Percentiles rank a stretch among this genome's conserved stretches.
Evolutionary conservation across 2,888 invertebrate genomes (phyloP).

Genomic region (Rhimphoctona megacephalus): DNA sequence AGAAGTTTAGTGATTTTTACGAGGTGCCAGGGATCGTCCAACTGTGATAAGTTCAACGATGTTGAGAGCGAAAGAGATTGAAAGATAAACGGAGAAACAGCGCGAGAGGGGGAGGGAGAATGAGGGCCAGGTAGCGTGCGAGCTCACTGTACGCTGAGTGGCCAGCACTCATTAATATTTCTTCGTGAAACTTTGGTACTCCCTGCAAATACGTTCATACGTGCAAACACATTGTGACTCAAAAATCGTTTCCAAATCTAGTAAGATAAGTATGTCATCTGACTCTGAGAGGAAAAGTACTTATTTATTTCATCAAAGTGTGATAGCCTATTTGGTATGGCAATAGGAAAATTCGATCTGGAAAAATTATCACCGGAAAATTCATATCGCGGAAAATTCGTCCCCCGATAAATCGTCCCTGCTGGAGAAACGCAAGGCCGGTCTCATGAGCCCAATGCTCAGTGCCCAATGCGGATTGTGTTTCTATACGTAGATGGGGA

Average conservation of each 20-base stretch:
- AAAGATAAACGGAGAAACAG: neutral
- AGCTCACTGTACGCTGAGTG: conserved; percentile 67
- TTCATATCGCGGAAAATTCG: too few relatives aligned
- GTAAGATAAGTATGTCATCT: neutral
- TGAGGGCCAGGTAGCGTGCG: conserved; percentile 36
- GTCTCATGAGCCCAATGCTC: too few relatives aligned
- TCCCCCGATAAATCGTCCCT: too few relatives aligned
- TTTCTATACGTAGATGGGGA: too few relatives aligned
- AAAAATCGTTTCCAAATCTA: neutral
- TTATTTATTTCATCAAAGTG: neutral
- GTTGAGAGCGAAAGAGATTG: neutral
- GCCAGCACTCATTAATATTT: conserved; percentile 76
- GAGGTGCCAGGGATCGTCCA: conserved; percentile 45
- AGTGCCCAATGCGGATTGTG: too few relatives aligned
- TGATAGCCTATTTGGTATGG: too few relatives aligned
- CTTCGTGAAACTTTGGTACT: conserved; percentile 68
- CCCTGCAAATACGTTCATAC: neutral
- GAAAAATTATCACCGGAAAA: too few relatives aligned
- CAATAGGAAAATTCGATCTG: too few relatives aligned
- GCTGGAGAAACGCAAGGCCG: too few relatives aligned
- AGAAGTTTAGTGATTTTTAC: conserved; percentile 56
- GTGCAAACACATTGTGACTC: neutral
- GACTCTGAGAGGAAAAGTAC: neutral
- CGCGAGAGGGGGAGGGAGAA: neutral
- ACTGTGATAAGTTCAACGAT: conserved; percentile 31